Conservation (phyloP, 2,888 invertebrate species). For the Epinotia ramella region DNA sequence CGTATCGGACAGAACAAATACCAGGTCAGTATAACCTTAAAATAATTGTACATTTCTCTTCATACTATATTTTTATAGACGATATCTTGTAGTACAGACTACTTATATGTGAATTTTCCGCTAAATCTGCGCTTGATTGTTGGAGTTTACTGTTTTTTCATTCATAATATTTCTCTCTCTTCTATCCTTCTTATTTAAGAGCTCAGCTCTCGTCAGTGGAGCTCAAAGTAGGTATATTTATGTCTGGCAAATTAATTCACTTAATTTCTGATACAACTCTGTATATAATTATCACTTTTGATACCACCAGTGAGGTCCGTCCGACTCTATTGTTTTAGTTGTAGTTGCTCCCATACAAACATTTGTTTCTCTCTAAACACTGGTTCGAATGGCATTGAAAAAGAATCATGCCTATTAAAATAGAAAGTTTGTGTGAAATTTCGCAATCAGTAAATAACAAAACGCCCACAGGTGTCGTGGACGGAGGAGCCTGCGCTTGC, state of each 20-base stretch:
- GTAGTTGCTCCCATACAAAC: too few relatives aligned
- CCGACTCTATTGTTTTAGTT: too few relatives aligned
- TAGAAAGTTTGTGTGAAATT: too few relatives aligned
- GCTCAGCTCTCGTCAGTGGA: too few relatives aligned
- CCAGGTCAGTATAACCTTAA: constrained; percentile 87
- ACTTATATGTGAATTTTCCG: background rate
- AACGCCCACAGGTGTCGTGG: constrained; percentile 92
- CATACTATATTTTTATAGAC: background rate
- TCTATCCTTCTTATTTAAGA: too few relatives aligned
- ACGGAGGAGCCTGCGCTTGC: constrained; percentile 94
- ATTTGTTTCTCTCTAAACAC: too few relatives aligned
- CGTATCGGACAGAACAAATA: constrained; percentile 91
- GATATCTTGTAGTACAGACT: background rate
- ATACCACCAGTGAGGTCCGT: too few relatives aligned
- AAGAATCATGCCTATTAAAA: too few relatives aligned
- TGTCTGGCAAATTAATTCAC: background rate
- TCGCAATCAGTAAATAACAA: too few relatives aligned
- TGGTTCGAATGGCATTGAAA: too few relatives aligned
- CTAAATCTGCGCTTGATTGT: background rate
- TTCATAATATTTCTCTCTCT: background rate
- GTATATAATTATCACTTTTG: too few relatives aligned
- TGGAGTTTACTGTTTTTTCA: background rate
- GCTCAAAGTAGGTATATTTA: too few relatives aligned
- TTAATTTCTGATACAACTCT: background rate
- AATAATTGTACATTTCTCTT: background rate